Evolutionary conservation across 2,113 vertebrate genomes (phyloP).

Genomic region (Chionis minor): DNA sequence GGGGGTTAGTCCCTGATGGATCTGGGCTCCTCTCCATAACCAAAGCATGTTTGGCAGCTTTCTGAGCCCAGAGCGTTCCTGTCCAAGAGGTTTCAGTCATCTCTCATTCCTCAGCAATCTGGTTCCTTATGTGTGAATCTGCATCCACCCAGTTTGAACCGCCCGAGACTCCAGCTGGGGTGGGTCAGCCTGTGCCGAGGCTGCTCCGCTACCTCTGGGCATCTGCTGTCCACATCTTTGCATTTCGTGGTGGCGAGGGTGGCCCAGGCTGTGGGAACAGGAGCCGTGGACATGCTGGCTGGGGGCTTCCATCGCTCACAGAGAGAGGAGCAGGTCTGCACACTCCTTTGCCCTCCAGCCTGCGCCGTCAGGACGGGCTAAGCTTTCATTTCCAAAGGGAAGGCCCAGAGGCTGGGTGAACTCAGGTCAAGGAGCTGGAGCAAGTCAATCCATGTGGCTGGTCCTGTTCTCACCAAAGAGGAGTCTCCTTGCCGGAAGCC

Average conservation of each 20-base stretch:
- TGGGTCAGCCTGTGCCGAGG: background rate
- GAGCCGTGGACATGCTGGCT: background rate
- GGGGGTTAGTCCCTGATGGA: slow-evolving; percentile 32
- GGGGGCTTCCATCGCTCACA: accelerated
- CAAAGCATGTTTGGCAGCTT: slow-evolving; percentile 57
- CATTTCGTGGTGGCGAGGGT: background rate
- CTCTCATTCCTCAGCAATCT: slow-evolving; percentile 58
- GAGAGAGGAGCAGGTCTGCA: background rate
- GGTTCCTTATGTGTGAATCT: slow-evolving; percentile 48
- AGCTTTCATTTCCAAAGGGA: slow-evolving; percentile 4
- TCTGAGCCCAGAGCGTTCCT: slow-evolving; percentile 42
- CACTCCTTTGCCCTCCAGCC: background rate
- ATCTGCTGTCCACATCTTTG: background rate
- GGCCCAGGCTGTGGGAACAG: background rate
- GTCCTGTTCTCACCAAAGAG: slow-evolving; percentile 3
- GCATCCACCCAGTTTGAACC: slow-evolving; percentile 49
- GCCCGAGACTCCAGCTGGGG: background rate
- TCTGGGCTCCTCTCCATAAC: slow-evolving; percentile 62
- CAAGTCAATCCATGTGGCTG: background rate
- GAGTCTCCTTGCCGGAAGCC: background rate
- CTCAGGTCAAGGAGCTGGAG: slow-evolving; percentile 1
- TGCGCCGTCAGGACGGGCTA: accelerated
- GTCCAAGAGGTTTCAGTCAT: slow-evolving; percentile 67
- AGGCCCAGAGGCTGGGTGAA: slow-evolving; percentile 11
- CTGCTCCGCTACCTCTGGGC: background rate